Percentiles rank a stretch among this genome's conserved stretches.
Evolutionary conservation across 2,888 invertebrate genomes (phyloP).

Genomic region (Pristionchus mayeri): DNA sequence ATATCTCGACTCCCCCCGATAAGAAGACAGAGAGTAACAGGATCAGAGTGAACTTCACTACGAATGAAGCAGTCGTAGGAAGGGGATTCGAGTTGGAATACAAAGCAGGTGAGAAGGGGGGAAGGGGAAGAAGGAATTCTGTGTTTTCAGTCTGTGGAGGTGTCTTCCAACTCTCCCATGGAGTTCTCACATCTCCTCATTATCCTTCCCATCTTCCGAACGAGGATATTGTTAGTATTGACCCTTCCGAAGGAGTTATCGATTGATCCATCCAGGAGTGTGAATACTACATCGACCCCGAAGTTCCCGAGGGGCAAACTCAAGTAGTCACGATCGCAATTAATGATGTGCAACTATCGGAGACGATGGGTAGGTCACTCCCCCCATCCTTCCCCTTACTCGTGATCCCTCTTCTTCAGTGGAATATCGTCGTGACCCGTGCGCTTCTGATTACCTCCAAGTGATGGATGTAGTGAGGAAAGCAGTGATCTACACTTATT

Average conservation of each 20-base stretch:
- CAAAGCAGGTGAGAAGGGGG: slow-evolving; percentile 61
- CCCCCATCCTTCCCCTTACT: not conserved
- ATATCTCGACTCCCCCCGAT: slow-evolving; percentile 59
- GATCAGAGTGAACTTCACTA: slow-evolving; percentile 71
- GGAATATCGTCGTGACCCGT: slow-evolving; percentile 54
- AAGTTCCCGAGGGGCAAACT: slow-evolving; percentile 51
- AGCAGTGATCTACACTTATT: not conserved
- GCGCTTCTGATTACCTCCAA: slow-evolving; percentile 69
- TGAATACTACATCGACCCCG: slow-evolving; percentile 69
- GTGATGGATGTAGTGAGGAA: slow-evolving; percentile 60
- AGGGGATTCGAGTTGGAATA: slow-evolving; percentile 70
- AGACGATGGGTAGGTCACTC: not conserved
- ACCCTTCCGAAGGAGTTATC: not conserved
- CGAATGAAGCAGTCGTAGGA: slow-evolving; percentile 61
- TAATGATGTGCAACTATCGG: slow-evolving; percentile 52
- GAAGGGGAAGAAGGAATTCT: not conserved
- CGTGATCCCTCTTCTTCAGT: not conserved
- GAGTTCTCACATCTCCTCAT: slow-evolving; percentile 71
- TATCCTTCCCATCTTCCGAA: slow-evolving; percentile 74
- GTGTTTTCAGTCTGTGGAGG: slow-evolving; percentile 65
- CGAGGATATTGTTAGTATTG: slow-evolving; percentile 51
- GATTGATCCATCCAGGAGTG: slow-evolving; percentile 52
- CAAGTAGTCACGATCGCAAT: slow-evolving; percentile 53
- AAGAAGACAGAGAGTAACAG: slow-evolving; percentile 66
- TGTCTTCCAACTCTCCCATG: slow-evolving; percentile 64